Conservation (phyloP, 1,140 invertebrate species). For the Pseudomyrmex cubaensis region DNA sequence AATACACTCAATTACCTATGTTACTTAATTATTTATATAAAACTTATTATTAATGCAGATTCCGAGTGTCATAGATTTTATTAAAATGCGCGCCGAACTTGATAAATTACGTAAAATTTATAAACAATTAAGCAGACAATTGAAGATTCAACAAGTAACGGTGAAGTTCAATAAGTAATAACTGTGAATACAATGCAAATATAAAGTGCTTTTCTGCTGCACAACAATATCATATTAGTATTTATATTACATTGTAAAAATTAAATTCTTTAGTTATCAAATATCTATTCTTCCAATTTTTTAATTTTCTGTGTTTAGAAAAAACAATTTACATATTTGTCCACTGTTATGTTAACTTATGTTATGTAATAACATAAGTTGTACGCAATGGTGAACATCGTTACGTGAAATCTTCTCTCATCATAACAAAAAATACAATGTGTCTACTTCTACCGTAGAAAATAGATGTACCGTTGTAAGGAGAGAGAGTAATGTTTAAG, state of each 20-base stretch:
- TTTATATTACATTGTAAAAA: constrained; percentile 4
- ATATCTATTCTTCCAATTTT: background rate
- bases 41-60: constrained; percentile 73
- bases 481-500: background rate
- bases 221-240: background rate
- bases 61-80: constrained; percentile 86
- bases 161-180: constrained; percentile 8
- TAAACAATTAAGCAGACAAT: constrained; percentile 84
- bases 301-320: constrained; percentile 3
- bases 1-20: background rate
- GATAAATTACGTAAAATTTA: constrained; percentile 83
- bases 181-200: background rate
- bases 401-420: background rate
- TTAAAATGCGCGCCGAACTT: constrained; percentile 84
- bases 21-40: background rate
- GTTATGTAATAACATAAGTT: constrained; percentile 7
- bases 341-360: background rate
- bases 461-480: constrained; percentile 42
- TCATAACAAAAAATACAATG: background rate
- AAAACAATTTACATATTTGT: background rate
- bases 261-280: constrained; percentile 8
- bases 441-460: constrained; percentile 34
- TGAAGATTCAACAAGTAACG: constrained; percentile 80
- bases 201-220: background rate
- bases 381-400: background rate